phyloP scores from a whole-genome alignment of 2,797 vertebrate genomes.

The Chrysolophus pictus region DNA sequence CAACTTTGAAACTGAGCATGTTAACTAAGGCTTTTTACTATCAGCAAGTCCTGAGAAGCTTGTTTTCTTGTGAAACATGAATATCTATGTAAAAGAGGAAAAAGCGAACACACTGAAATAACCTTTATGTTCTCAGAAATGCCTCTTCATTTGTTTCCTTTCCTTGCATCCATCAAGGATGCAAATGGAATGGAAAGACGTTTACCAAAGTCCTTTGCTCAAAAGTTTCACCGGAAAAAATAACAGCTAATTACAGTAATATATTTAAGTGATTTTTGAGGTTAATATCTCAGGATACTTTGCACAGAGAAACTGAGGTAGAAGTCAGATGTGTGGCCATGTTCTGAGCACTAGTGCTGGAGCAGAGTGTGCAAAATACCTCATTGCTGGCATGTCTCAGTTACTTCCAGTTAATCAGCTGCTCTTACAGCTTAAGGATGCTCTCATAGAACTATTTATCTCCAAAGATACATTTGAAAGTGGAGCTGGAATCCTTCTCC shows the following conservation, averaged over 20 bases:
- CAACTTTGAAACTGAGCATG: slow-evolving; percentile 79
- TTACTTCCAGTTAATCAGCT: slow-evolving; percentile 5
- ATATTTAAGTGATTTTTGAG: background rate
- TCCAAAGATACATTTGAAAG: background rate
- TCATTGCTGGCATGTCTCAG: rapidly evolving
- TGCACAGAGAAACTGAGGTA: slow-evolving; percentile 31
- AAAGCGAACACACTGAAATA: slow-evolving; percentile 36
- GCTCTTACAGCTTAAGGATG: background rate
- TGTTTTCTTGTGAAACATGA: slow-evolving; percentile 44
- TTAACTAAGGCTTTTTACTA: slow-evolving; percentile 72
- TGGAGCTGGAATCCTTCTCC: background rate
- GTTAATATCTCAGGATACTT: background rate
- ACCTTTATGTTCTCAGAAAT: slow-evolving; percentile 16
- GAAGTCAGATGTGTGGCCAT: slow-evolving; percentile 1
- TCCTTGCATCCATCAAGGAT: background rate
- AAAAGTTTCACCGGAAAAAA: slow-evolving; percentile 5
- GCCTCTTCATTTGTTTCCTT: slow-evolving; percentile 14
- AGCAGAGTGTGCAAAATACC: rapidly evolving
- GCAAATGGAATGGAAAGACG: background rate
- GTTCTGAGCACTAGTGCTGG: background rate
- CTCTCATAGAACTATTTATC: background rate
- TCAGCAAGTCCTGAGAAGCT: slow-evolving; percentile 24
- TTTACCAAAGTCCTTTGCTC: background rate
- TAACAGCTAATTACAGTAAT: background rate
- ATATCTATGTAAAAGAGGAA: background rate